A percentile compares a stretch with the other conserved stretches of the same genome.
Evolutionary conservation across 1,140 invertebrate species (phyloP).

Genomic region (Stratiolaelaps scimitus): DNA sequence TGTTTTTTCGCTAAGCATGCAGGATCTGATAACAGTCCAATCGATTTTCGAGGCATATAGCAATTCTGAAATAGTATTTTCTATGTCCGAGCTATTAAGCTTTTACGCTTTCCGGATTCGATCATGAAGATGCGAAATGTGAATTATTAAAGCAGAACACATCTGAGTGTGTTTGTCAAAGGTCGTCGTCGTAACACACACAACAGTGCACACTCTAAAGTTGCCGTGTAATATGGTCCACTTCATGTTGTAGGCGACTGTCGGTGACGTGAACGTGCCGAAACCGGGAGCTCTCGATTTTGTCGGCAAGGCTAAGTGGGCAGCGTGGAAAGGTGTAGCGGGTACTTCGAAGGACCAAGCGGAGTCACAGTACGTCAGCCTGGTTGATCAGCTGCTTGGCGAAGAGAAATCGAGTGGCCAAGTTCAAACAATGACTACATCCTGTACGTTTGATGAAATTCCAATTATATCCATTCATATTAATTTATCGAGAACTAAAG

Average conservation of each 20-base stretch:
- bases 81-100: background rate
- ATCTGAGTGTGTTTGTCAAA: background rate
- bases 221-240: background rate
- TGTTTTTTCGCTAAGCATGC: no score
- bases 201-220: background rate
- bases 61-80: conserved; percentile 6
- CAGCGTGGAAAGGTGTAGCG: conserved; percentile 49
- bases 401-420: conserved; percentile 16
- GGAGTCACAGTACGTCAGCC: conserved; percentile 33
- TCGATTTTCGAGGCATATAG: no score
- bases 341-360: conserved; percentile 38
- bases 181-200: conserved; percentile 5
- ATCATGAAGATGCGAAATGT: background rate
- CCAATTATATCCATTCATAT: no score
- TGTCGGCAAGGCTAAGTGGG: conserved; percentile 52
- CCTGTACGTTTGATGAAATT: background rate
- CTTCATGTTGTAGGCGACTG: conserved; percentile 43
- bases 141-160: background rate
- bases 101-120: background rate
- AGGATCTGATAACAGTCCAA: background rate
- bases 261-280: conserved; percentile 45
- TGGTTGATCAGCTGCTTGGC: conserved; percentile 39
- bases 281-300: conserved; percentile 52
- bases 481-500: background rate
- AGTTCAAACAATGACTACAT: conserved; percentile 27